Evolutionary conservation across 2,113 vertebrate species (phyloP), one percentile per base, ranked within the genome.

Genomic region (Paedocypris sp.): DNA sequence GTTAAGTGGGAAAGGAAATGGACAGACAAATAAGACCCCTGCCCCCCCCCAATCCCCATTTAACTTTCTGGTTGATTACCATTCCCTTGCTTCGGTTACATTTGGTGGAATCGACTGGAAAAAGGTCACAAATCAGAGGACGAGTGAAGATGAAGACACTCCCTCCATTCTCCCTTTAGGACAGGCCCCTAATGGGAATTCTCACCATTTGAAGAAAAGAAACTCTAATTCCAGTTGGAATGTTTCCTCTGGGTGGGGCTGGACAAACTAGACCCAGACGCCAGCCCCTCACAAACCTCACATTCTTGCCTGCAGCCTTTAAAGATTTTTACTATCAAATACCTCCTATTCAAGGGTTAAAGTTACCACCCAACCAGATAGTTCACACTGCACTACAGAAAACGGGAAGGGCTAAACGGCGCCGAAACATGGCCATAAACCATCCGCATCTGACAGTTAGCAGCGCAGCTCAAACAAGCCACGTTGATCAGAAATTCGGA

Each of bases 181-280:
- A 66, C 20, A 64, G 47, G 43, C 29, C 22, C 65, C 54, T 26
- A 11, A 48, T 60, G 70, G 45, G 52, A 62, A 66, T 59, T 68
- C 64, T 51, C 41, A 66, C 67, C 64, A 58, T 64, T 70, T 68
- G 69, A 71, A 70, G 59, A 60, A 77, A 68, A 70, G 31, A 78
- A 72, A 72, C 68, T 42, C 59, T 69, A 70, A 75, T 70, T 67
- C 67, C 60, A 61, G 54, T 58, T 65, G 67, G 70, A 75, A 73
- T 72, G 65, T 73, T 71, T 73, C 67, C 54, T 62, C 36, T 73
- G 73, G 70, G 70, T 71, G 71, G 68, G 70, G 71, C 65, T 69
- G 58, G 54, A 64, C 45, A 66, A 72, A 56, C 58, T 49, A 62
- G 35, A 70, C 47, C 35, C 43, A 67, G 48, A 51, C 49, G 38